Evolutionary conservation across 2,113 vertebrate species (phyloP), one percentile per base, ranked within the genome.

Genomic region (Empidonax alnorum): DNA sequence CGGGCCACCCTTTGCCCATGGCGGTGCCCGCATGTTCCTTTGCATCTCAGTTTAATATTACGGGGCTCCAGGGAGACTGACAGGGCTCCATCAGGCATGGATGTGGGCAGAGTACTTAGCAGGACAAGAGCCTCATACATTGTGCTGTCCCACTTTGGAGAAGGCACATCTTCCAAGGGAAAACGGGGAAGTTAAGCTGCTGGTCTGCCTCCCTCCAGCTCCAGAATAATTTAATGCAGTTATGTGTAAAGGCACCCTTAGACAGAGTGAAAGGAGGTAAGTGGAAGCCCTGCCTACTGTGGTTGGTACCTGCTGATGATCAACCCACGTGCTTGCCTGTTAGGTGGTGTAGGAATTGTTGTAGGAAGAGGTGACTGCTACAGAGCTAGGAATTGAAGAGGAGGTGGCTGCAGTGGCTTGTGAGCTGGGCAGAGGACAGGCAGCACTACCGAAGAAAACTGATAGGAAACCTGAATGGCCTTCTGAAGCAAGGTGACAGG

Each of bases 241-340:
- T 50, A n/a, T 37, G 19, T n/a, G 25, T 35, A 59, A 63, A 71
- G 10, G 23, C 49, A 14, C 13, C 25, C 14, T 6, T 42, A 35
- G 14, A 33, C 10, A 39, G 39, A 73, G 18, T 16, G 50, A 39
- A 81, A 56, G 15, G 37, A 58, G 8, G 0, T 56, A 14, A 12
- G 4, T 83, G n/a, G 27, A 83, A 80, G 31, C 25, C 30, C 24
- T 63, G 41, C 20, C 50, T 75, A 0, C 20, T 30, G 35, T 63
- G 33, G 9, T 52, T 75, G 44, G 30, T 55, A 2, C 33, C 4
- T 71, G 20, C 35, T 35, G 9, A 14, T 58, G 47, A 39, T 25
- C 0, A 0, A 3, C 22, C 14, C 1, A 0, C 18, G 21, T 76
- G 12, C 21, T 75, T 62, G 31, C 61, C 71, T 25, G 7, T 35